Conservation (phyloP, 2,888 invertebrate species). For the Parthenolecanium corni region DNA sequence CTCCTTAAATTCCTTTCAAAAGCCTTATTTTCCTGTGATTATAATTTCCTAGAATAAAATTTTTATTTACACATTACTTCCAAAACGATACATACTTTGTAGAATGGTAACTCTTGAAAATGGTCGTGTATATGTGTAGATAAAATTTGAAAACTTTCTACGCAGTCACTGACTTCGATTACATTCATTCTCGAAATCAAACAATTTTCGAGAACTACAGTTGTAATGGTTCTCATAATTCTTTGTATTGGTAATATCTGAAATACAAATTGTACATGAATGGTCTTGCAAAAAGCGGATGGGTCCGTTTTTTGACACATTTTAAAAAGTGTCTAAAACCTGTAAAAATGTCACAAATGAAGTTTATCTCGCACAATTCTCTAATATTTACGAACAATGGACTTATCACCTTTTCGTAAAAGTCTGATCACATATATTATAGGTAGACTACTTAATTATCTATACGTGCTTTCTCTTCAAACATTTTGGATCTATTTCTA, state of each 20-base stretch:
- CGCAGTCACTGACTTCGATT: neutral
- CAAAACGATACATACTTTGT: neutral
- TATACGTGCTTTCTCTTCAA: too few relatives aligned
- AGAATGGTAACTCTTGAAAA: conserved; percentile 10
- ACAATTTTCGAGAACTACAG: conserved; percentile 5
- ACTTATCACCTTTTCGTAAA: too few relatives aligned
- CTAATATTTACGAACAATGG: too few relatives aligned
- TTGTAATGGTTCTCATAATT: neutral
- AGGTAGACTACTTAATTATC: too few relatives aligned
- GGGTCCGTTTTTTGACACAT: neutral
- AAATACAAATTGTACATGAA: neutral
- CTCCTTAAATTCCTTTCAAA: too few relatives aligned
- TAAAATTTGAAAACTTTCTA: neutral
- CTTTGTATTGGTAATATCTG: neutral
- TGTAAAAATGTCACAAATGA: too few relatives aligned
- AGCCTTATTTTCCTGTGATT: too few relatives aligned
- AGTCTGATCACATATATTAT: too few relatives aligned
- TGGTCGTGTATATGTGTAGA: conserved; percentile 3
- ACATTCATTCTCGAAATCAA: conserved; percentile 6
- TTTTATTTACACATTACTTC: too few relatives aligned
- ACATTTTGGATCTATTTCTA: too few relatives aligned
- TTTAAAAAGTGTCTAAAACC: neutral
- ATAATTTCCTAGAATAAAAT: too few relatives aligned
- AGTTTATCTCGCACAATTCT: too few relatives aligned
- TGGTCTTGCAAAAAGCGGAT: neutral